These are phyloP conservation scores for cat (Felis catus) DNA, from an alignment of 2,113 vertebrate species.

Conservation along the genomic window F.catus_Fca126_mat1.0 CM031420.1:12052001-12052500, in stretches of 20 bases:
- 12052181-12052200: neutral
- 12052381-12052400: neutral
- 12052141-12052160: neutral
- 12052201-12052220: neutral
- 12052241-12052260: neutral
- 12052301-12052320: neutral
- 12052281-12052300: neutral
- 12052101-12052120: neutral
- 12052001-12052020: neutral
- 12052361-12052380: neutral
- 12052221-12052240: neutral
- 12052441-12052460: neutral
- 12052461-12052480: neutral
- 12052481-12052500: neutral
- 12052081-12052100: constrained; percentile 57
- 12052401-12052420: rapidly evolving
- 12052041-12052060: neutral
- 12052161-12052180: neutral
- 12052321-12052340: neutral
- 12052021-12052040: neutral
- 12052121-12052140: neutral
- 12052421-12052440: neutral
- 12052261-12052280: neutral
- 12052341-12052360: neutral
- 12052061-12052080: constrained; percentile 63